Conservation (phyloP, 2,113 vertebrate species). For the Ascaphus truei region DNA sequence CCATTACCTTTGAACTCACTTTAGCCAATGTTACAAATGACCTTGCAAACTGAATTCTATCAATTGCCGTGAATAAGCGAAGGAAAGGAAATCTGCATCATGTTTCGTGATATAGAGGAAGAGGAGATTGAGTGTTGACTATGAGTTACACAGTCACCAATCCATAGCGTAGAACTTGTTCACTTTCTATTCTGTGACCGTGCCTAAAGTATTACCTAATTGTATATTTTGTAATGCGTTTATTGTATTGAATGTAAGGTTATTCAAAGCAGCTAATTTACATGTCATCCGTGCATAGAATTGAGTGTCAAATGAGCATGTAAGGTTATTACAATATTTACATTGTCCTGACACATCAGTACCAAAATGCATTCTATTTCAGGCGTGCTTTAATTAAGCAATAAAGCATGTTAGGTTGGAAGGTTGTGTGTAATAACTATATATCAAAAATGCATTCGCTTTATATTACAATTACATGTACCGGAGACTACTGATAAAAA, state of each 20-base stretch:
- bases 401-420: slow-evolving; percentile 31
- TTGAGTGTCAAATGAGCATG: slow-evolving; percentile 11
- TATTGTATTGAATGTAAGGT: not conserved
- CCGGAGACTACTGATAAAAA: slow-evolving; percentile 19
- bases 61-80: too few species aligned
- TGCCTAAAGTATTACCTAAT: too few species aligned
- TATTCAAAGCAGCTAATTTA: slow-evolving; percentile 14
- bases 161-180: too few species aligned
- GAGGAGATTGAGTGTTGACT: too few species aligned
- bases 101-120: too few species aligned
- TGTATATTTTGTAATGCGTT: too few species aligned
- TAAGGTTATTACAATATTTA: slow-evolving; percentile 35
- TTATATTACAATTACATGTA: slow-evolving; percentile 29
- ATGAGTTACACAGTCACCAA: too few species aligned
- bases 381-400: slow-evolving; percentile 34
- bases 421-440: slow-evolving; percentile 29
- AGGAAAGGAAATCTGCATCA: too few species aligned
- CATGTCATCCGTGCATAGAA: slow-evolving; percentile 2
- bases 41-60: too few species aligned
- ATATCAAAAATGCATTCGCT: slow-evolving; percentile 16
- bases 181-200: too few species aligned
- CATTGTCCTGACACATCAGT: slow-evolving; percentile 24
- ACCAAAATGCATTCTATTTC: slow-evolving; percentile 30
- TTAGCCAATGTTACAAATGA: too few species aligned
- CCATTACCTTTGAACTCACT: too few species aligned